Evolutionary conservation across 2,113 vertebrate species (phyloP), one percentile per base, ranked within the genome.

Genomic region (Prolemur simus): DNA sequence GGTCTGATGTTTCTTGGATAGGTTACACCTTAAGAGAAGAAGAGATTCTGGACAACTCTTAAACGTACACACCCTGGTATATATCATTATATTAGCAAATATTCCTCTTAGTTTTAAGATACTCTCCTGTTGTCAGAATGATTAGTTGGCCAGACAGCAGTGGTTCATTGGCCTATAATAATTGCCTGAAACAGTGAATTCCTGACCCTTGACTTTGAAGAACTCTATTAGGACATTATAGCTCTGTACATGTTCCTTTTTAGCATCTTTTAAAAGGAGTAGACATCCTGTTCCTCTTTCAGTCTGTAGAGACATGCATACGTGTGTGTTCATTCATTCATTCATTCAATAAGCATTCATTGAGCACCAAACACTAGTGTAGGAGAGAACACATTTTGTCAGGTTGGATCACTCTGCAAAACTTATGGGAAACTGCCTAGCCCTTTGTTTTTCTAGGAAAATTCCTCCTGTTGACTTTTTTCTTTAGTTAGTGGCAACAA

Each of bases 391-490:
- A 92, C 12, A 64, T 63, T 5, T 86, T 58, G 39, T 91, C 27
- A 64, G 80, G 77, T 87, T 58, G 45, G n/a, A 23, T 49, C 69
- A 84, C 29, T 92, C 39, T 87, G 56, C 49, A 76, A 58, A 64
- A 83, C 91, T 80, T 8, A 66, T 42, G 34, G 45, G 45, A 85
- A 85, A 88, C 76, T 85, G 18, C 32, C 17, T 60, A 1, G 12
- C 45, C 42, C 32, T 78, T 87, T 37, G 15, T 74, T 85, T 96
- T 73, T 64, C 64, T 85, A 89, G 63, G 64, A 94, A 95, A 93
- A 23, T 27, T 82, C 10, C 66, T 83, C 13, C 32, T 77, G 6
- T 93, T 64, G 54, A 32, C 58, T 54, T 92, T 87, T 97, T 80
- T 69, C 17, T 58, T 95, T 84, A 76, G 45, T 86, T 89, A 66